Conservation (phyloP, 2,113 vertebrate genomes). For the Brachyhypopomus gauderio region DNA sequence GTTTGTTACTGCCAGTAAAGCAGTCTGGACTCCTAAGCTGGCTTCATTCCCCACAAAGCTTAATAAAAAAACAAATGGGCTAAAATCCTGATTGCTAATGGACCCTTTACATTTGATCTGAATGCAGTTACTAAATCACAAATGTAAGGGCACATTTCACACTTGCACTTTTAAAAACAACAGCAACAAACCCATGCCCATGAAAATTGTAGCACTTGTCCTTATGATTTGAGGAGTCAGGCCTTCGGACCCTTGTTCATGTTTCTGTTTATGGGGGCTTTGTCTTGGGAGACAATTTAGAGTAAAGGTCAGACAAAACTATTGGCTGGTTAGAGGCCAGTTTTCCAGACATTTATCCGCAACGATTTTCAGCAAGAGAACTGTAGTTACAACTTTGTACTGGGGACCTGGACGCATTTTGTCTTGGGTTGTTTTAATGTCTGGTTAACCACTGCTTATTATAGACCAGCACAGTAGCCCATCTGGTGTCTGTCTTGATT, state of each 20-base stretch:
- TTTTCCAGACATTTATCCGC: background rate
- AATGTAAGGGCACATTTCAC: background rate
- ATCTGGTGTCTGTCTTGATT: background rate
- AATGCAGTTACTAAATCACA: background rate
- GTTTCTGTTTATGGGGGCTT: background rate
- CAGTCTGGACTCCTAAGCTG: no score
- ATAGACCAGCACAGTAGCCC: background rate
- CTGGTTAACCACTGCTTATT: background rate
- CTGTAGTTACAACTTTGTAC: no score
- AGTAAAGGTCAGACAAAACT: background rate
- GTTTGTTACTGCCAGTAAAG: no score
- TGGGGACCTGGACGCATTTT: no score
- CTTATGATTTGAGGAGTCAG: background rate
- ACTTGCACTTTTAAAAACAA: no score
- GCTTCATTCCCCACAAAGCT: no score
- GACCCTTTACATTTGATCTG: background rate
- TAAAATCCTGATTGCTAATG: background rate
- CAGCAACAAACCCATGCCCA: no score
- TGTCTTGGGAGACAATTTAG: background rate
- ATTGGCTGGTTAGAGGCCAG: background rate
- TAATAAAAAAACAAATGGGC: background rate
- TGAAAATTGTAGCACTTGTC: background rate
- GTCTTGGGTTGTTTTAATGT: background rate
- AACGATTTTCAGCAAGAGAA: background rate
- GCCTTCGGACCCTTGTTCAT: background rate